Percentiles rank a stretch among this genome's conserved stretches.
Conservation (phyloP, 2,888 invertebrate genomes). For the Trichopoda pennipes region DNA sequence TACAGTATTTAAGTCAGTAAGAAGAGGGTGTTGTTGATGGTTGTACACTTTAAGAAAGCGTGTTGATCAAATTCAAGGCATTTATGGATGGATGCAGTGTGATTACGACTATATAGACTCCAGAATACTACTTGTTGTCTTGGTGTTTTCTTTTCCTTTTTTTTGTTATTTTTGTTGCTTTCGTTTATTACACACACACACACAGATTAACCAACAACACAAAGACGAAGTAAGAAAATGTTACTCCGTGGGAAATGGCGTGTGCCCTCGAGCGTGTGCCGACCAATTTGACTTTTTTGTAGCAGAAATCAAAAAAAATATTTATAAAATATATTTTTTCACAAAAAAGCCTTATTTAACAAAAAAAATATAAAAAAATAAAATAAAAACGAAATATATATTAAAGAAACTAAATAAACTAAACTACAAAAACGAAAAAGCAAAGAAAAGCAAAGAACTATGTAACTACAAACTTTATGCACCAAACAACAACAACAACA, state of each 20-base stretch:
- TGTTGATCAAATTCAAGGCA: slow-evolving; percentile 68
- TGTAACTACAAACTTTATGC: slow-evolving; percentile 51
- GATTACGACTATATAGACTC: slow-evolving; percentile 48
- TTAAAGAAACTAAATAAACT: slow-evolving; percentile 33
- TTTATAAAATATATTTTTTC: slow-evolving; percentile 35
- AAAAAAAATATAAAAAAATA: no score
- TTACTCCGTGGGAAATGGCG: slow-evolving; percentile 83
- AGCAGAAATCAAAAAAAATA: slow-evolving; percentile 63
- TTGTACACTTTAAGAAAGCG: slow-evolving; percentile 68
- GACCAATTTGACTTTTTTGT: slow-evolving; percentile 81
- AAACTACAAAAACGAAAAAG: slow-evolving; percentile 9
- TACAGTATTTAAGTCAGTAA: slow-evolving; percentile 38
- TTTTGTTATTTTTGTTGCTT: neutral
- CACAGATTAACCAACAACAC: slow-evolving; percentile 3
- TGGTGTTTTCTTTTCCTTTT: slow-evolving; percentile 17
- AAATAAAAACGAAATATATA: slow-evolving; percentile 38
- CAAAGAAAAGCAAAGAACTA: slow-evolving; percentile 46
- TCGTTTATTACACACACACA: neutral
- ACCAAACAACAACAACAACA: slow-evolving; percentile 11
- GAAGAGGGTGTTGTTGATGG: slow-evolving; percentile 68
- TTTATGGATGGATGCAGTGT: slow-evolving; percentile 44
- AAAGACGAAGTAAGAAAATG: slow-evolving; percentile 70
- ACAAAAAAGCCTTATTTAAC: slow-evolving; percentile 48
- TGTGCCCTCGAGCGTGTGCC: slow-evolving; percentile 85
- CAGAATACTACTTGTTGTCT: slow-evolving; percentile 47